phyloP scores from a whole-genome alignment of 2,888 invertebrate species.

The Drosophila leonis region DNA sequence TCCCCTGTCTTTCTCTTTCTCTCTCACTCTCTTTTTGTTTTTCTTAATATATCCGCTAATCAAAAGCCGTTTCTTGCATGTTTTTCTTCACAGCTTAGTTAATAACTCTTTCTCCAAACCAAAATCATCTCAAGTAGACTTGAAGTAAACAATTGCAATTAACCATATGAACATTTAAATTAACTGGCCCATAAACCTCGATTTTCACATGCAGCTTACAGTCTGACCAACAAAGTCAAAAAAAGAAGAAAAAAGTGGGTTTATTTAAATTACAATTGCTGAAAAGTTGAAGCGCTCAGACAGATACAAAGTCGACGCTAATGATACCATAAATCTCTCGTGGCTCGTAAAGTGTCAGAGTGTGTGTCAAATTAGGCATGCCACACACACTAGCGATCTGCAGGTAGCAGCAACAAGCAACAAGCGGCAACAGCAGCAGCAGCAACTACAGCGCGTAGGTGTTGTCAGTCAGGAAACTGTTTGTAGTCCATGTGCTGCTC shows the following conservation, averaged over 20 bases:
- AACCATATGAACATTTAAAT: conserved; percentile 63
- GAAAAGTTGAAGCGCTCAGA: conserved; percentile 13
- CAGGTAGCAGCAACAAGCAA: conserved; percentile 18
- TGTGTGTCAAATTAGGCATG: conserved; percentile 65
- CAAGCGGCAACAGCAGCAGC: background rate
- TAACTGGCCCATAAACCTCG: conserved; percentile 68
- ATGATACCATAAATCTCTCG: conserved; percentile 71
- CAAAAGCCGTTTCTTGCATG: conserved; percentile 22
- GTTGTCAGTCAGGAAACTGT: conserved; percentile 14
- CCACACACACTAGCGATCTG: conserved; percentile 25
- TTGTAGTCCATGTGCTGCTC: conserved; percentile 1
- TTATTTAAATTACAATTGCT: conserved; percentile 59
- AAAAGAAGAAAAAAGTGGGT: conserved; percentile 44
- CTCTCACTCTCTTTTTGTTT: conserved; percentile 4
- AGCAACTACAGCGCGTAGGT: conserved; percentile 2
- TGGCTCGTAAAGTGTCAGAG: conserved; percentile 56
- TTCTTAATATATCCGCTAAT: conserved; percentile 25
- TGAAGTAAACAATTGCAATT: conserved; percentile 52
- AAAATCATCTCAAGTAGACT: conserved; percentile 13
- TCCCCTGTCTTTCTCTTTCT: conserved; percentile 25
- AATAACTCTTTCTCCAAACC: conserved; percentile 5
- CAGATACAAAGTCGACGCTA: conserved; percentile 46
- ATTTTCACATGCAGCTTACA: conserved; percentile 59
- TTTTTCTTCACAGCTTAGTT: conserved; percentile 12
- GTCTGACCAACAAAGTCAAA: conserved; percentile 5